Base-by-base conservation (phyloP, 2,797 vertebrate species). In the Rhinichthys osculus region DNA sequence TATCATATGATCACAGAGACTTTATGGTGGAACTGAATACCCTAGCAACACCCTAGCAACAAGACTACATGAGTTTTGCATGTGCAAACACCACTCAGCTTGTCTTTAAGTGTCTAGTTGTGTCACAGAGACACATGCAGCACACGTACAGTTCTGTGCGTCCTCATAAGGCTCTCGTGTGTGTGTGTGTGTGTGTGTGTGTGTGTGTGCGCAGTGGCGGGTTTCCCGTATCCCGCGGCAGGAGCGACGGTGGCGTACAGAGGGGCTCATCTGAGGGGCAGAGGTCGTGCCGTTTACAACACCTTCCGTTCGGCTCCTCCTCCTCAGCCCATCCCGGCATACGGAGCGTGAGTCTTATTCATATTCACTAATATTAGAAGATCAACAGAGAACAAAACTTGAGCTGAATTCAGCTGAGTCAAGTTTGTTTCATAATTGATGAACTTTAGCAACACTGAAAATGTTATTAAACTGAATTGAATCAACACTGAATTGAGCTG, bases 231-330 rank as follows among this genome's bases (percentile, higher is more conserved):
- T 92, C 97, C 98, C 1, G 92, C 97, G 93, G 95, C 97, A 88
- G 95, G 95, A 3, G 96, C 97, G 64, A 95, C 97, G 0, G 96
- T 98, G 89, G 96, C 97, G 74, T 98, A 98, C 91, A 92, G 97
- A 94, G 98, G 97, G 78, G 96, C 97, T 11, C 97, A 99, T 91
- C 93, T 98, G 88, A 95, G 98, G 92, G 97, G 98, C 86, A 95
- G 97, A 90, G 97, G 97, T 71, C 95, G 98, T 0, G 97, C 97
- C 0, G 95, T 98, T 81, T 99, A 98, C 92, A 99, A 97, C 91
- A 97, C 97, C 1, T 98, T 99, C 95, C 97, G 97, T n/a, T 97
- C 97, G 0, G 97, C 97, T 1, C 97, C 98, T 0, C 97, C 98
- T 0, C 97, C 98, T 0, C 97, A 97, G 0, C 97, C 97, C 38